Evolutionary conservation across 2,797 vertebrate species (phyloP), one percentile per base, ranked within the genome.

Genomic region (Peromyscus attwateri): DNA sequence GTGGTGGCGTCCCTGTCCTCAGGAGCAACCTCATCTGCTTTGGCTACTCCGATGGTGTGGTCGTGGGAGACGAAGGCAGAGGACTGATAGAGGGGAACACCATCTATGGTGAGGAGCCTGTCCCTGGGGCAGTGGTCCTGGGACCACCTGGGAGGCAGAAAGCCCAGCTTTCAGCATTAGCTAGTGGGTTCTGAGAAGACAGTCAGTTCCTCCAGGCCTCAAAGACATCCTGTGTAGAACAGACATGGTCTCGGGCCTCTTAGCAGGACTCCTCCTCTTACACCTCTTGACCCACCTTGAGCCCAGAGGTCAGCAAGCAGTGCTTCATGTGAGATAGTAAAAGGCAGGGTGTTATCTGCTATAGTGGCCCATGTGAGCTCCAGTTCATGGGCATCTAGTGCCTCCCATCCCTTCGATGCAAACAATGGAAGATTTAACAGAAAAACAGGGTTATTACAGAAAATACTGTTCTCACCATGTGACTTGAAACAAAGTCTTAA

Each of bases 11-110:
- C 96, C 99, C 99, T 0, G 66, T 99, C 92, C 98, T 99, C 93
- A 99, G 98, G 97, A 99, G 99, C 98, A 99, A 99, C 98, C 98
- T 99, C 97, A 99, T 99, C 98, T 99, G 99, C 97, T 99, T 99
- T 0, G 99, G 99, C 89, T 99, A 99, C 97, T 99, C 99, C 0
- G 99, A 99, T 0, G 99, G 99, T 0, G 99, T 99, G 93, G 99
- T 99, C 43, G 99, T 99, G 49, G 99, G 99, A 6, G 99, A 99
- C 71, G 98, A 98, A 73, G 99, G 99, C 85, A 99, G 98, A 76
- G 99, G 99, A 4, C 99, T 99, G 52, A 99, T 99, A 6, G 99
- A 99, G 97, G 99, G 99, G 94, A 99, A 99, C 89, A 98, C 99
- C 88, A 99, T 99, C 94, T 99, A 99, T 9, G 99, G 99, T 99